phyloP scores from a whole-genome alignment of 35 echinoderm and acorn worm species.

The Eucidaris tribuloides region DNA sequence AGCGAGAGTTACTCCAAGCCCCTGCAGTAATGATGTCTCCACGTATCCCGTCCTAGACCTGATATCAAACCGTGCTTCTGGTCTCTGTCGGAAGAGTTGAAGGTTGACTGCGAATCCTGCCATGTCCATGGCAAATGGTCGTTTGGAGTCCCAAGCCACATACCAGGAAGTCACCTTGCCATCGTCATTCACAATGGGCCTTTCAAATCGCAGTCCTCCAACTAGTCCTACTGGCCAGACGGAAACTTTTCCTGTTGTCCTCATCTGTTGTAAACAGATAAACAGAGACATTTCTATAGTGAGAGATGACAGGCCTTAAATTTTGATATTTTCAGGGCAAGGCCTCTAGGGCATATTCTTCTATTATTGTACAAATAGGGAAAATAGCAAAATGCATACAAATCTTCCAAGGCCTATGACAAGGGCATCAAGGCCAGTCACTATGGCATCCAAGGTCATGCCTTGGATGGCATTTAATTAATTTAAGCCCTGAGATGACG shows the following conservation, averaged over 20 bases:
- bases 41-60: constrained; percentile 71
- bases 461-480: no score
- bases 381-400: no score
- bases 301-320: background rate
- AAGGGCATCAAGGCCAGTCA: no score
- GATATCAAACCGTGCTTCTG: constrained; percentile 76
- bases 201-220: constrained; percentile 90
- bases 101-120: constrained; percentile 96
- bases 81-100: constrained; percentile 28
- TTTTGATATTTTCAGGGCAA: no score
- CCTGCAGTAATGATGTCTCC: constrained; percentile 67
- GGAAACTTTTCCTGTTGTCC: constrained; percentile 76
- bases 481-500: no score
- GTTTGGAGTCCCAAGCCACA: constrained; percentile 67
- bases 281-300: no score
- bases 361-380: no score
- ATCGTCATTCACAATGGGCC: constrained; percentile 52
- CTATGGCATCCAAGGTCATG: no score
- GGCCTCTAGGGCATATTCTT: no score
- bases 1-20: constrained; percentile 57
- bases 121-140: constrained; percentile 99
- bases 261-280: no score
- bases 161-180: constrained; percentile 80
- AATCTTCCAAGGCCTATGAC: no score
- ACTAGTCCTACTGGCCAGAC: constrained; percentile 95